phyloP scores from a whole-genome alignment of 2,797 vertebrate genomes.

The Urophycis tenuis region DNA sequence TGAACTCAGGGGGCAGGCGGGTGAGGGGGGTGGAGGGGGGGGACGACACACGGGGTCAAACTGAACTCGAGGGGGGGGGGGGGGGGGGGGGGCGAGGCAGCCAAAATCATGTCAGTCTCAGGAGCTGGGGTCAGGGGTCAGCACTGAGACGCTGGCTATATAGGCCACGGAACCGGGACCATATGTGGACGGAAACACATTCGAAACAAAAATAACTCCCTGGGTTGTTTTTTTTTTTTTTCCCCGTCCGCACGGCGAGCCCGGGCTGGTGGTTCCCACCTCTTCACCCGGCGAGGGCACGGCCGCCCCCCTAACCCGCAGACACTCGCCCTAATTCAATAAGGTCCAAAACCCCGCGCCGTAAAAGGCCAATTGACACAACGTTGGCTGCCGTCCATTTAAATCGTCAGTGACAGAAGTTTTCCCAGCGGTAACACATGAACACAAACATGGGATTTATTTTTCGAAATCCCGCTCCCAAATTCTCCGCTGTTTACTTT shows the following conservation, averaged over 20 bases:
- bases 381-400: constrained; percentile 56
- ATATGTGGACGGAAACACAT: constrained; percentile 73
- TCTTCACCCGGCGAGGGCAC: constrained; percentile 6
- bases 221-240: too few species aligned
- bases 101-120: constrained; percentile 76
- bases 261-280: constrained; percentile 10
- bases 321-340: constrained; percentile 68
- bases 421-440: constrained; percentile 70
- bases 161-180: constrained; percentile 69
- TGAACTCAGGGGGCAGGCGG: constrained; percentile 59
- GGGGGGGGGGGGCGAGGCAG: constrained; percentile 69
- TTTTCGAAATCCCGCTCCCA: constrained; percentile 65
- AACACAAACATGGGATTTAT: constrained; percentile 70
- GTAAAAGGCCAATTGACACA: constrained; percentile 65
- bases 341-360: constrained; percentile 63
- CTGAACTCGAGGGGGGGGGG: constrained; percentile 60
- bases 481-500: constrained; percentile 65
- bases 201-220: constrained; percentile 71
- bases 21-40: too few species aligned
- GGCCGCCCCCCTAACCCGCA: constrained; percentile 65
- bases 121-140: constrained; percentile 72
- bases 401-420: constrained; percentile 73
- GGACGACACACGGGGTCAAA: constrained; percentile 64
- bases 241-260: constrained; percentile 38
- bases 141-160: constrained; percentile 62